Evolutionary conservation across 2,113 vertebrate genomes (phyloP), one percentile per base, ranked within the genome.

Genomic region (Acrocephalus arundinaceus): DNA sequence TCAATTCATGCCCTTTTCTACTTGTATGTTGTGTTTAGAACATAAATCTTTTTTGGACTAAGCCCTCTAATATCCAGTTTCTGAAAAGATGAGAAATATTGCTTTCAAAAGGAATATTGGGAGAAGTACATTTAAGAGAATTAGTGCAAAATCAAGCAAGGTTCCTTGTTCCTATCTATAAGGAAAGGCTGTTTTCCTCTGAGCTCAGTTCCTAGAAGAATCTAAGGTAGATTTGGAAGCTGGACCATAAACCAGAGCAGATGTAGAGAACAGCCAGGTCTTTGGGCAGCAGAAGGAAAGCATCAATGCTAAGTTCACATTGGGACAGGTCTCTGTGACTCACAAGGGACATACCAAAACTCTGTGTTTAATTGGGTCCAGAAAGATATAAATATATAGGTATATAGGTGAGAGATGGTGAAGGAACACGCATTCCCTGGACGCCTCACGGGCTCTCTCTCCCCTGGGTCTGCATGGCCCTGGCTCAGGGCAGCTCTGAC

Each of bases 341-440:
- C 23, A 51, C 33, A 67, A 49, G 9, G 30, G 17, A 52, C 15
- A 5, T 58, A 45, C 8, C 27, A 83, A 88, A 92, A 35, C 8
- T 55, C 43, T 84, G 45, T 15, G 2, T 80, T 73, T 71, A 39
- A 0, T 6, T 61, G 37, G 39, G 10, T 80, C 23, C 45, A 39
- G 39, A 68, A 80, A 48, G 7, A 51, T 48, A n/a, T 28, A 68
- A 21, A 75, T 39, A 39, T 39, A 39, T 39, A 39, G 31, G 15
- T n/a, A 22, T 65, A 6, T 20, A 59, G 48, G 21, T 75, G 83
- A 57, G 46, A 66, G 31, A 12, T 41, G 28, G 43, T 30, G 67
- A 75, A 89, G 48, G 25, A 78, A 7, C 7, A 6, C 0, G 0
- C 1, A 0, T 72, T 39, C 7, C 18, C 7, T 11, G 5, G 7